These are phyloP conservation scores for Taeniopygia guttata DNA, from an alignment of 2,797 vertebrate genomes.

Conservation along the genomic window DNA sequence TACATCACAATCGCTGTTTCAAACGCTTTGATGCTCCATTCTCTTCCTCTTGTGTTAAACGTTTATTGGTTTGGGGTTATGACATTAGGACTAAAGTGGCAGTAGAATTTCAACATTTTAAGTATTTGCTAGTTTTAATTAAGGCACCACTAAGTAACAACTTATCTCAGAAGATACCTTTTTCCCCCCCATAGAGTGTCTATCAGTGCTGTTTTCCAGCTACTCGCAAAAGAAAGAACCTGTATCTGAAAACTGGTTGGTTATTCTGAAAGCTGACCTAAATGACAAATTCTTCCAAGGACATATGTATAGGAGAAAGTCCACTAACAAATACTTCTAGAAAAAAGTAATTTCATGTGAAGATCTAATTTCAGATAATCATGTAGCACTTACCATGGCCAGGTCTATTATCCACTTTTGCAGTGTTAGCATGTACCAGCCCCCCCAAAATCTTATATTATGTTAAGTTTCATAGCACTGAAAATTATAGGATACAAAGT, in stretches of 20 bases:
- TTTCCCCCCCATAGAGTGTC: fast-evolving
- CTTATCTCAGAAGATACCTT: not conserved
- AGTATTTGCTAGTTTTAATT: not conserved
- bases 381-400: conserved; percentile 83
- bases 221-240: not conserved
- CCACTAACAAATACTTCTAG: not conserved
- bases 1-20: not conserved
- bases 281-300: not conserved
- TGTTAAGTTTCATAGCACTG: conserved; percentile 60
- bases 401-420: conserved; percentile 88
- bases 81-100: not conserved
- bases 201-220: not conserved
- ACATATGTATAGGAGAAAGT: not conserved
- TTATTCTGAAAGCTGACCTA: not conserved
- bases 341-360: not conserved
- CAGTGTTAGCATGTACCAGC: conserved; percentile 86
- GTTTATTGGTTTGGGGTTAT: not conserved
- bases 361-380: not conserved
- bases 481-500: not conserved
- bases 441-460: conserved; percentile 77
- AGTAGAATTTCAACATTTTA: not conserved
- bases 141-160: not conserved
- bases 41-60: not conserved
- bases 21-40: not conserved
- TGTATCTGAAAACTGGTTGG: not conserved